A percentile compares a stretch with the other conserved stretches of the same genome.
Conservation (phyloP, 35 echinoderm and acorn worm genomes). For the Lytechinus pictus region DNA sequence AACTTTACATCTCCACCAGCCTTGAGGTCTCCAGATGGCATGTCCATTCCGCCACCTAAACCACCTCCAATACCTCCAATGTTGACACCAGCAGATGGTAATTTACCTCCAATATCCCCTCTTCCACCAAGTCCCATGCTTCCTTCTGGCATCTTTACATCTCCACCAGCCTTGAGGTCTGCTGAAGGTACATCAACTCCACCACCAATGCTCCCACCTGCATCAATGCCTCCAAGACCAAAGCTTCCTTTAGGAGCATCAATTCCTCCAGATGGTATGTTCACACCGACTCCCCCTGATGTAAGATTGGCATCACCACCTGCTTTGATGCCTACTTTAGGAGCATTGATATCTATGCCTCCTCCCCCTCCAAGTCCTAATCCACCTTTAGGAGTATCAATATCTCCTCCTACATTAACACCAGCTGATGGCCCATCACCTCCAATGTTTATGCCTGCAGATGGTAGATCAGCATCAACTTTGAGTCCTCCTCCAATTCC, state of each 20-base stretch:
- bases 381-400: slow-evolving; percentile 47
- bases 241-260: slow-evolving; percentile 49
- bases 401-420: slow-evolving; percentile 1
- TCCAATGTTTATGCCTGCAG: not conserved
- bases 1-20: not conserved
- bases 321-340: not conserved
- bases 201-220: not conserved
- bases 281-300: slow-evolving; percentile 29
- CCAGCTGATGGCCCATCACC: slow-evolving; percentile 33
- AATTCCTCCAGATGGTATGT: not conserved
- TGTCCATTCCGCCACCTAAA: no score
- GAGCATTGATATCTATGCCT: slow-evolving; percentile 37
- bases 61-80: no score
- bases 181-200: not conserved
- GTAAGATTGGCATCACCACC: slow-evolving; percentile 45
- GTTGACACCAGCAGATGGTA: slow-evolving; percentile 7
- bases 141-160: slow-evolving; percentile 27
- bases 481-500: slow-evolving; percentile 8
- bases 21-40: slow-evolving; percentile 3
- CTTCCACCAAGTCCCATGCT: not conserved
- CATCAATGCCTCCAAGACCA: slow-evolving; percentile 20
- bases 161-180: slow-evolving; percentile 42
- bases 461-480: not conserved
- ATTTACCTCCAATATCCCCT: slow-evolving; percentile 25
- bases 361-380: slow-evolving; percentile 46